Conservation (phyloP, 2,113 vertebrate genomes). For the Oceanites oceanicus region DNA sequence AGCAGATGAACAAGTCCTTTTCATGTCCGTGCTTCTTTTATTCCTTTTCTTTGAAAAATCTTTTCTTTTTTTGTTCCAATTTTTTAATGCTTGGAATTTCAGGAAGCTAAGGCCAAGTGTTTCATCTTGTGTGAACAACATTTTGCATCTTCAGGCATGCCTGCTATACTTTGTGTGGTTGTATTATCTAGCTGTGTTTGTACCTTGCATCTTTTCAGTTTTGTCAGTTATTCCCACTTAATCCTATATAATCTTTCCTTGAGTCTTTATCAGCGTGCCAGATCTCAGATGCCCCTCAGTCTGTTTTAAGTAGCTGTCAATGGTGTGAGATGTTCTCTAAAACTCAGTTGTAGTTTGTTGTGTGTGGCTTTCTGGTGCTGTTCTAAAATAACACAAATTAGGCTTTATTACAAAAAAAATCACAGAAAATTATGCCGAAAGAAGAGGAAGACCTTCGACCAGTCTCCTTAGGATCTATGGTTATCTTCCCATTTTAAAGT, state of each 20-base stretch:
- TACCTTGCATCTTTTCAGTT: neutral
- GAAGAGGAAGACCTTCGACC: neutral
- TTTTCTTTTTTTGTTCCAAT: neutral
- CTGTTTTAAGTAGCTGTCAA: neutral
- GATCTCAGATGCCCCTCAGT: neutral
- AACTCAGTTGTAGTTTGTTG: neutral
- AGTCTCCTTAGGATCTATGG: neutral
- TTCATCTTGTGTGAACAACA: accelerated
- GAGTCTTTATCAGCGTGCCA: neutral
- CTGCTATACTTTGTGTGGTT: neutral
- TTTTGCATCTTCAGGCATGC: neutral
- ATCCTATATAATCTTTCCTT: neutral
- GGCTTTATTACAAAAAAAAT: neutral
- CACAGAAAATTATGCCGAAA: neutral
- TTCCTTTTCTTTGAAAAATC: neutral
- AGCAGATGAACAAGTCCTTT: neutral
- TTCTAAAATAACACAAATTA: neutral
- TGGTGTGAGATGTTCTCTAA: neutral
- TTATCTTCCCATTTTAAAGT: neutral
- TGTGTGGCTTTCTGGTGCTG: neutral
- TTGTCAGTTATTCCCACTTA: neutral
- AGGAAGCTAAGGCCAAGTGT: neutral
- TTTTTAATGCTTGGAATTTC: neutral
- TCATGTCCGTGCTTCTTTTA: neutral
- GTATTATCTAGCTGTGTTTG: neutral